These are phyloP conservation scores for Hydropsyche betteni DNA, from an alignment of 2,888 invertebrate species.

Conservation along the genomic window DNA sequence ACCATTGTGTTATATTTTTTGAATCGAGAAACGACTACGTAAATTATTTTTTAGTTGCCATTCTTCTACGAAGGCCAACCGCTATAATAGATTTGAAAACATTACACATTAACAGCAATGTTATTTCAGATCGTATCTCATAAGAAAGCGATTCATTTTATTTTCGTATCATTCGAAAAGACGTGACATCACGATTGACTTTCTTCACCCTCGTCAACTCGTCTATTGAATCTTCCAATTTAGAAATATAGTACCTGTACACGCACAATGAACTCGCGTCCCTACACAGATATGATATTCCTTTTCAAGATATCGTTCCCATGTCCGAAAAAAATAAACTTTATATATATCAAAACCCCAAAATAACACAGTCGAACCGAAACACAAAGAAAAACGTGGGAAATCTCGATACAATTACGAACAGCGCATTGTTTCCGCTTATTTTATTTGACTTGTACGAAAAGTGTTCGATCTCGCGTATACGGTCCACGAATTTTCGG, in stretches of 20 bases:
- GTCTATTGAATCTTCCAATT: background rate
- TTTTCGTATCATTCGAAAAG: background rate
- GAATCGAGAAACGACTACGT: constrained; percentile 13
- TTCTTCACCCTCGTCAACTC: constrained; percentile 13
- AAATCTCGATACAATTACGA: constrained; percentile 22
- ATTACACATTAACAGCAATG: background rate
- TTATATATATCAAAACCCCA: background rate
- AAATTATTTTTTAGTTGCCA: constrained; percentile 25
- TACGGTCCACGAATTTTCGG: constrained; percentile 3
- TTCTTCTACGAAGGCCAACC: constrained; percentile 27
- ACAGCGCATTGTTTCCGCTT: constrained; percentile 29
- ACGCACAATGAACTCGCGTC: background rate
- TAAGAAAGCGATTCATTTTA: background rate
- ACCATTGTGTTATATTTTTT: constrained; percentile 20
- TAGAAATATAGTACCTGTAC: background rate
- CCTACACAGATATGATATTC: constrained; percentile 18
- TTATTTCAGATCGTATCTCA: background rate
- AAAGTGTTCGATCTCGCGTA: constrained; percentile 3
- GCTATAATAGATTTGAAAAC: constrained; percentile 6
- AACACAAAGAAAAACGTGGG: constrained; percentile 39
- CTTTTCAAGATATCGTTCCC: constrained; percentile 9
- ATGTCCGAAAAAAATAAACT: background rate
- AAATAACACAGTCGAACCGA: constrained; percentile 12
- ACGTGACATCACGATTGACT: constrained; percentile 31
- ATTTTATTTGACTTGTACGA: constrained; percentile 9